A percentile compares a stretch with the other conserved stretches of the same genome.
These are phyloP conservation scores for Morinoia aosen DNA, from an alignment of 2,888 invertebrate species.

Conservation along the genomic window DNA sequence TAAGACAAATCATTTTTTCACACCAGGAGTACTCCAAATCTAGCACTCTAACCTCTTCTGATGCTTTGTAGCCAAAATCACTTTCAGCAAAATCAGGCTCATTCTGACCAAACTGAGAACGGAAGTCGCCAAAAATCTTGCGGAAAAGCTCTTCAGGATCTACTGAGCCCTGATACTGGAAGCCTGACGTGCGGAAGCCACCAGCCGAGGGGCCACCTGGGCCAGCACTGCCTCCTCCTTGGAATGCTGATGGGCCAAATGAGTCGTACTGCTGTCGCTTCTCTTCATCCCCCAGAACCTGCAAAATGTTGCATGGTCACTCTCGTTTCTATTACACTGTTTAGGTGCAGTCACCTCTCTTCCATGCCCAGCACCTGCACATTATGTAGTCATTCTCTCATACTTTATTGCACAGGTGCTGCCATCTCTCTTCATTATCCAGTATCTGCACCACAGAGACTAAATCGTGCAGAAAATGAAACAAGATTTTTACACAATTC, in stretches of 20 bases:
- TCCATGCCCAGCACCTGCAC: neutral
- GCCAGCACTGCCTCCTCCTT: conserved; percentile 86
- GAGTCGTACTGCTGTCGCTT: conserved; percentile 95
- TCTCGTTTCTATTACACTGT: neutral
- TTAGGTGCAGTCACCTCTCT: neutral
- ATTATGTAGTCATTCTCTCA: too few relatives aligned
- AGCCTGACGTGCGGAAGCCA: conserved; percentile 71
- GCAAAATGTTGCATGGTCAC: neutral
- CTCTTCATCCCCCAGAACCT: conserved; percentile 90
- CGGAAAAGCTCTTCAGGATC: conserved; percentile 97
- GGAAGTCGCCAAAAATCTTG: conserved; percentile 83
- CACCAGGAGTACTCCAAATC: neutral
- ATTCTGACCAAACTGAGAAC: conserved; percentile 78
- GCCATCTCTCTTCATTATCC: too few relatives aligned
- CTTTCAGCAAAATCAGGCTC: conserved; percentile 89
- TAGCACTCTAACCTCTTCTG: conserved; percentile 83
- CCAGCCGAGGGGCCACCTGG: conserved; percentile 72
- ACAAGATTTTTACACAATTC: neutral
- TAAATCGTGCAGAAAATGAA: neutral
- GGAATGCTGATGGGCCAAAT: conserved; percentile 86
- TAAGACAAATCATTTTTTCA: neutral
- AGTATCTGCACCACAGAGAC: neutral
- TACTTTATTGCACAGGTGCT: too few relatives aligned
- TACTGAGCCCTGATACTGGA: conserved; percentile 89
- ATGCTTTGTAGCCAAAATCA: conserved; percentile 89